Base-by-base conservation (phyloP, 2,888 invertebrate species). In the Dilophus febrilis region DNA sequence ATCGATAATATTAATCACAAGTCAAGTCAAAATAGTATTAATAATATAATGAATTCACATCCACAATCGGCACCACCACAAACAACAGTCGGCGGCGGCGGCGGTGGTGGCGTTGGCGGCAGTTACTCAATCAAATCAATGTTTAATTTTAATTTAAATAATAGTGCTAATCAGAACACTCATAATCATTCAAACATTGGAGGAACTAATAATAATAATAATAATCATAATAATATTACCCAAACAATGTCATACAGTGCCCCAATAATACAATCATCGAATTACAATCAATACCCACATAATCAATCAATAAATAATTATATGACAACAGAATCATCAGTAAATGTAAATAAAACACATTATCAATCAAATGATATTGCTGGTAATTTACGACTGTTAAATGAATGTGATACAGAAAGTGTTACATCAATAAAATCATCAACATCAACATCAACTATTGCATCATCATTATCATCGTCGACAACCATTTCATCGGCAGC, bases 61-160 rank as follows among this genome's bases (percentile, higher is more conserved):
- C 58, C 59, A 53, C 58, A 58, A 43, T 58, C 61, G 45, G 57
- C 57, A 43, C 56, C 58, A 48, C 53, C 54, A 42, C 46, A 58
- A 47, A 53, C 56, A 44, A 47, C 57, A n/a, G n/a, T n/a, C n/a
- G n/a, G n/a, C n/a, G n/a, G n/a, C n/a, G n/a, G n/a, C n/a, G n/a
- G n/a, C n/a, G n/a, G n/a, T n/a, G n/a, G n/a, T n/a, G n/a, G n/a
- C n/a, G 53, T 45, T 64, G 64, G 47, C 50, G 6, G 47, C 50
- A 5, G 47, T 52, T 37, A 48, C 50, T 44, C 55, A 52, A 45
- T 47, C 53, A 45, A 51, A 53, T 42, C 51, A 46, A 53, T 49
- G 49, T 48, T 41, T 52, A 58, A 48, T 51, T 58, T 34, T 18
- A 34, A 19, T 47, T 42, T 54, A 49, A 51, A 35, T 51, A 53